phyloP scores from a whole-genome alignment of 2,888 invertebrate species.

The Hyposoter didymator region DNA sequence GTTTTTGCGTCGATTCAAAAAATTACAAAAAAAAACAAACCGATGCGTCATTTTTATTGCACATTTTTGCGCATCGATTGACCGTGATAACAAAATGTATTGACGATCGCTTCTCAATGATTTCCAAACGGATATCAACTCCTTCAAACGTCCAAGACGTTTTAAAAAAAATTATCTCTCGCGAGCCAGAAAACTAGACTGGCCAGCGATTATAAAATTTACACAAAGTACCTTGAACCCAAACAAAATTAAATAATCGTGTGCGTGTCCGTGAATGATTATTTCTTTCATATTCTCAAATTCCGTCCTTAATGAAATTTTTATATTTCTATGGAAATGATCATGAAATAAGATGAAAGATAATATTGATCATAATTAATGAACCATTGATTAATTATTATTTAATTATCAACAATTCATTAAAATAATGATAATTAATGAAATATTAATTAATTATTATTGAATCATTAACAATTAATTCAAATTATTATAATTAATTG shows the following conservation, averaged over 20 bases:
- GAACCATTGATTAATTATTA: no score
- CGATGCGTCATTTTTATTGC: constrained; percentile 2
- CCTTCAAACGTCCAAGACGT: background rate
- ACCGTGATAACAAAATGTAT: constrained; percentile 43
- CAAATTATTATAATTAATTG: no score
- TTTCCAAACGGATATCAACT: background rate
- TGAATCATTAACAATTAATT: no score
- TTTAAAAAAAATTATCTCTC: background rate
- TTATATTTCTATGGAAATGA: constrained; percentile 51
- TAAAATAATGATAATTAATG: no score
- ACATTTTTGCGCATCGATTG: constrained; percentile 11
- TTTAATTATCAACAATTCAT: no score
- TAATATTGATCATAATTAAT: no score
- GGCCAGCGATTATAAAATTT: background rate
- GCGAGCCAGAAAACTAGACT: background rate
- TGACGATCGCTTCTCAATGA: constrained; percentile 17
- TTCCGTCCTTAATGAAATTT: constrained; percentile 68
- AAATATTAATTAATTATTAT: no score
- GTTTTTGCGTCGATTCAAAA: constrained; percentile 3
- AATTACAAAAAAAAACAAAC: background rate
- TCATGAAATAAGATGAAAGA: background rate
- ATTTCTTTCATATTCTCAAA: constrained; percentile 49
- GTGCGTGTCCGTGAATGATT: constrained; percentile 32
- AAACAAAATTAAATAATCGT: constrained; percentile 37
- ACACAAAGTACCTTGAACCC: constrained; percentile 10